Evolutionary conservation across 2,113 vertebrate species (phyloP).

Genomic region (Halichoeres trimaculatus): DNA sequence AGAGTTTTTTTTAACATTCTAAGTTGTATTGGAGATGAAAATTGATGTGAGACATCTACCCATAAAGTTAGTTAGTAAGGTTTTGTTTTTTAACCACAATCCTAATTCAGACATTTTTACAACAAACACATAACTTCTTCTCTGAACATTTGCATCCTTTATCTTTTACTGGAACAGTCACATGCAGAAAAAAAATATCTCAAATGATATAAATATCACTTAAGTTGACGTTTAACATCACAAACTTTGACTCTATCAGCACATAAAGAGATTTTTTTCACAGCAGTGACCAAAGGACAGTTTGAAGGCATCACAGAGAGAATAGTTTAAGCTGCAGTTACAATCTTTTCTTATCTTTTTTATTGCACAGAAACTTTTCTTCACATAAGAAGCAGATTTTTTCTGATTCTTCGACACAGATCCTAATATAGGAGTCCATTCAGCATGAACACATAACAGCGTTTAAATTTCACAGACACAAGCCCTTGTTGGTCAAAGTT

Average conservation of each 20-base stretch:
- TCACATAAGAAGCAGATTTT: constrained; percentile 18
- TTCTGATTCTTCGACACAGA: constrained; percentile 9
- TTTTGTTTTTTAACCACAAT: not conserved
- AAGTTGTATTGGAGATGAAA: constrained; percentile 1
- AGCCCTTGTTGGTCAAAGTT: constrained; percentile 44
- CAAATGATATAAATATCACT: not conserved
- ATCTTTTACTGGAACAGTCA: constrained; percentile 4
- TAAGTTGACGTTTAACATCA: constrained; percentile 23
- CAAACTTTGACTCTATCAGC: constrained; percentile 2
- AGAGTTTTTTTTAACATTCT: constrained; percentile 36
- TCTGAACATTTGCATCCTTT: constrained; percentile 1
- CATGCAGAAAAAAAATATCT: constrained; percentile 32
- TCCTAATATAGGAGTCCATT: constrained; percentile 62
- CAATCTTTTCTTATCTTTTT: constrained; percentile 2
- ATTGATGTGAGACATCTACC: not conserved
- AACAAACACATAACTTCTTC: constrained; percentile 5
- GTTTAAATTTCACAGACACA: constrained; percentile 25
- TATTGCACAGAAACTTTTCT: constrained; percentile 17
- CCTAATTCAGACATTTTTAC: constrained; percentile 9
- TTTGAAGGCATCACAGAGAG: constrained; percentile 8
- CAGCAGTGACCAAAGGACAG: not conserved
- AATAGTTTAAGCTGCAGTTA: constrained; percentile 8
- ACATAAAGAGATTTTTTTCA: constrained; percentile 12
- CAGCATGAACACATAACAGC: constrained; percentile 20
- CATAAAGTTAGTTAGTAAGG: not conserved